Conservation (phyloP, 1,140 invertebrate species). For the Saccostrea cuccullata region DNA sequence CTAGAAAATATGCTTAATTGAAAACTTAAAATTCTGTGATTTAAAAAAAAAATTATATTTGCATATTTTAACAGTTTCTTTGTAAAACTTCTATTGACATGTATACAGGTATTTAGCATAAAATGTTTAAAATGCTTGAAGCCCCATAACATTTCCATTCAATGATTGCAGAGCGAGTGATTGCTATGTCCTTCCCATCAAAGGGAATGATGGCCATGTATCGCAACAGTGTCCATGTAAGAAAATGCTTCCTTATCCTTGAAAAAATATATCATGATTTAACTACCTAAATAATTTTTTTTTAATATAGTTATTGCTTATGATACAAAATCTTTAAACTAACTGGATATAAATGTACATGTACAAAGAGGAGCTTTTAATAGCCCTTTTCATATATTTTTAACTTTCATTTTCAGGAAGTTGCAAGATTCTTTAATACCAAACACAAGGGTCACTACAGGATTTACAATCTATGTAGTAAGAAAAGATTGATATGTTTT, state of each 20-base stretch:
- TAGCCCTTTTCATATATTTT: not conserved
- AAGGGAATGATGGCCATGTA: constrained; percentile 82
- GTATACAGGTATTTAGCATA: too few species aligned
- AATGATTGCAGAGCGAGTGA: constrained; percentile 80
- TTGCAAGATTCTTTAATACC: constrained; percentile 81
- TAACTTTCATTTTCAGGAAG: constrained; percentile 80
- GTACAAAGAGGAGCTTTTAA: too few species aligned
- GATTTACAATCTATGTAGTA: constrained; percentile 84
- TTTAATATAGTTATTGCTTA: too few species aligned
- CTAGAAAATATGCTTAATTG: too few species aligned
- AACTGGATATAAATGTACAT: too few species aligned
- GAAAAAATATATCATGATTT: not conserved
- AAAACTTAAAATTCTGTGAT: too few species aligned
- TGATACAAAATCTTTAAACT: too few species aligned
- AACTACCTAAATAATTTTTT: too few species aligned
- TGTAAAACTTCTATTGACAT: too few species aligned
- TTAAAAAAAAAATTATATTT: too few species aligned
- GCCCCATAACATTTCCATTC: not conserved
- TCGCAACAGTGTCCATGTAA: constrained; percentile 82
- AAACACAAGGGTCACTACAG: constrained; percentile 82
- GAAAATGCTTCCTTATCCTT: constrained; percentile 15
- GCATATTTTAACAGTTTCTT: too few species aligned
- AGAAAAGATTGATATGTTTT: constrained; percentile 58
- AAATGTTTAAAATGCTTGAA: not conserved
- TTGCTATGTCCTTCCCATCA: constrained; percentile 84